Evolutionary conservation across 2,113 vertebrate species (phyloP), one percentile per base, ranked within the genome.

Genomic region (Hemichromis elongatus): DNA sequence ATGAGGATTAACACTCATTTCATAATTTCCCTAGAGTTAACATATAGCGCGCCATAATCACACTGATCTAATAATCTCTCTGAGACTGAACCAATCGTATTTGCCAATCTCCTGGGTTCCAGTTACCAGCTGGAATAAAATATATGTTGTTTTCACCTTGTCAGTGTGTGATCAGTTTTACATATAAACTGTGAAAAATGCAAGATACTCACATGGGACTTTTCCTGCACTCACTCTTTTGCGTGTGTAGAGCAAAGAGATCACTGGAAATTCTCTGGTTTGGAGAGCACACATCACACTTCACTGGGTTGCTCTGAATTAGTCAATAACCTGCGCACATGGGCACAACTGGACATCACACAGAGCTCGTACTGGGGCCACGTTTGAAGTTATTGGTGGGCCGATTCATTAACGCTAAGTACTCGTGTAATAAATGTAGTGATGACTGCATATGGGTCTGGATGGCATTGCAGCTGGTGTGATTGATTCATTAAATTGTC

Each of bases 1-100:
- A 81, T 86, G 59, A 3, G 88, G 90, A 94, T 93, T 91, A 91
- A 86, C 30, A 57, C 26, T 86, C 28, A 87, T 84, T 86, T 59
- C 50, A 84, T 14, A 68, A 82, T 90, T 90, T 90, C 83, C 30
- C 53, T 35, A 59, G 56, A 81, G 63, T 83, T 77, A 26, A 84
- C 13, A 19, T 79, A 70, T 37, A 86, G 79, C 24, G 79, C 55
- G 75, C 14, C 47, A 19, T 66, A 84, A 88, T 61, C 59, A 77
- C 35, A 33, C 55, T 81, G 82, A 91, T 82, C 83, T 81, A 87
- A 63, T 86, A 90, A 89, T 85, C 56, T 79, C 21, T 13, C 30
- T 7, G 30, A 61, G 50, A 70, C 79, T 66, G 57, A 42, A 82
- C 3, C 24, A 18, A 79, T 70, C 73, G 52, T 70, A 54, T 21